phyloP scores from a whole-genome alignment of 1,140 invertebrate genomes.

The Heliconius nattereri region DNA sequence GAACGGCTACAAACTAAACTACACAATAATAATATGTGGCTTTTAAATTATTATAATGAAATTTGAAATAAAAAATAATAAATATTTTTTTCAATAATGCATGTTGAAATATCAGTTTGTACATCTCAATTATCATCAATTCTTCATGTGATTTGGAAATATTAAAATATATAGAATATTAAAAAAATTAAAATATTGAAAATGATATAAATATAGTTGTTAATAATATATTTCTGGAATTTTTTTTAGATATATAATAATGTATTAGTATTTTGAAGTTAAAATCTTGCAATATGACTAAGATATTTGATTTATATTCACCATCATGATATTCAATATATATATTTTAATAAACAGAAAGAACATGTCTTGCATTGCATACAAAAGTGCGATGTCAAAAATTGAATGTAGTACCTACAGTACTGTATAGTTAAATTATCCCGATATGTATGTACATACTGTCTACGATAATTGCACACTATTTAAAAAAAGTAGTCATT shows the following conservation, averaged over 20 bases:
- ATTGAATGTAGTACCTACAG: background rate
- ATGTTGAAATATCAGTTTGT: background rate
- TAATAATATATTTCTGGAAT: too few relatives aligned
- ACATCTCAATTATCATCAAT: background rate
- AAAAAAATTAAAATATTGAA: too few relatives aligned
- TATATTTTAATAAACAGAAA: background rate
- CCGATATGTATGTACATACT: background rate
- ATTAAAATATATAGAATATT: background rate
- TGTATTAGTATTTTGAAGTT: background rate
- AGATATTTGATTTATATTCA: background rate
- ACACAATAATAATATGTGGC: background rate
- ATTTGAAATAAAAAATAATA: background rate
- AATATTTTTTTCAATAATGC: background rate
- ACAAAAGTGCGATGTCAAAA: background rate
- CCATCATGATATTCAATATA: background rate
- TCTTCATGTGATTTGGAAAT: background rate
- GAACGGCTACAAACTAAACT: conserved; percentile 5
- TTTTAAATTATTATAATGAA: background rate
- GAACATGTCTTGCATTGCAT: background rate
- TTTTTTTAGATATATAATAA: too few relatives aligned
- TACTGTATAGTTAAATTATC: background rate
- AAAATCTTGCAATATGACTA: background rate
- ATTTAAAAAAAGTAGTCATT: background rate
- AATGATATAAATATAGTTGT: too few relatives aligned
- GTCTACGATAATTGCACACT: background rate